Base-by-base conservation (phyloP, 2,797 vertebrate genomes). In the Coracias cyanogaster region DNA sequence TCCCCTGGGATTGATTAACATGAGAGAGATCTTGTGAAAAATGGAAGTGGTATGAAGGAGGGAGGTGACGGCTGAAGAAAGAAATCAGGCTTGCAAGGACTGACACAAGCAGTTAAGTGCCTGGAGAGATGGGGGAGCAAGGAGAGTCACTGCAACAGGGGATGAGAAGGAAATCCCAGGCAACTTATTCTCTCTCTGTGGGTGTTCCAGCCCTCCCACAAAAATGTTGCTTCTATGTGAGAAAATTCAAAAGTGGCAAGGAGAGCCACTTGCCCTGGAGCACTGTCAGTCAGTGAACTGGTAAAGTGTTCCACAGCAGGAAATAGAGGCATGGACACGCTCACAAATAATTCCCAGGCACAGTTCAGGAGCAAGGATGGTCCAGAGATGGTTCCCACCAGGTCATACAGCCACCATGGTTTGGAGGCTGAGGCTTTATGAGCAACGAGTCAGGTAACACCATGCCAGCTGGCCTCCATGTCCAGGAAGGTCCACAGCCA, bases 11-110 rank as follows among this genome's bases (percentile, higher is more conserved):
- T 0, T 86, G 81, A 86, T 94, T 90, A 88, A 74, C 62, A 39
- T 33, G 76, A 90, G 64, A 91, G 84, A 69, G n/a, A 74, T 62
- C 49, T 77, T 90, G 77, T 89, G 86, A 87, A 87, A 85, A 82
- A 69, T 0, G 29, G 72, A 90, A 72, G 86, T 0, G 7, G 45
- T 64, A 2, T 12, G 82, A 85, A 66, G 41, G 60, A 94, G 69
- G 76, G 76, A 91, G 65, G 69, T 87, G 82, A 74, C 11, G n/a
- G 76, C 46, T 83, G 82, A 82, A 69, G 70, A 51, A 46, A 74
- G 69, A 72, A 91, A 86, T 43, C 58, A 79, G 54, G 20, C 33
- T 74, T 76, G 51, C 33, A 46, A 76, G 46, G 69, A 37, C n/a
- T 69, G 58, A 76, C 62, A 86, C 26, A 10, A 87, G 49, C 35